A percentile compares a stretch with the other conserved stretches of the same genome.
These are phyloP conservation scores for Spheniscus humboldti DNA, from an alignment of 2,797 vertebrate species.

Conservation along the genomic window DNA sequence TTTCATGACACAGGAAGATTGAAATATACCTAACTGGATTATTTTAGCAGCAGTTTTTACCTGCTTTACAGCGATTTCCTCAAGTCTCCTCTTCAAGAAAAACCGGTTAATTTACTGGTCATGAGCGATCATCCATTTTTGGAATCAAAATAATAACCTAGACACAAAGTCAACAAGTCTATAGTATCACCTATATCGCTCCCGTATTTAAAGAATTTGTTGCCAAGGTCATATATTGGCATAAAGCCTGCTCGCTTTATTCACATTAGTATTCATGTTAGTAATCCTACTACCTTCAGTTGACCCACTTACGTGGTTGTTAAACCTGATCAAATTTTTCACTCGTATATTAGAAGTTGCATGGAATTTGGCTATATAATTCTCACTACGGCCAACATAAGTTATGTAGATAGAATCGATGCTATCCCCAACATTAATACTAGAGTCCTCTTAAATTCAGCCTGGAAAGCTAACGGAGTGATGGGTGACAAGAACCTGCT, in stretches of 20 bases:
- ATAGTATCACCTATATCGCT: neutral
- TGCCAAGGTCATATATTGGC: neutral
- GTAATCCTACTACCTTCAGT: neutral
- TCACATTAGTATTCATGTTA: neutral
- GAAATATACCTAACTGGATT: no score
- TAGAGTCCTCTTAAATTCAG: neutral
- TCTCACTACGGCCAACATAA: neutral
- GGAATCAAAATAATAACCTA: neutral
- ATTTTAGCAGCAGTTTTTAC: no score
- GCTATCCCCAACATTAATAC: neutral
- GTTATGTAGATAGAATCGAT: neutral
- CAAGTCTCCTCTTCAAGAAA: neutral
- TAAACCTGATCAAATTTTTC: neutral
- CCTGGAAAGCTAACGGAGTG: neutral
- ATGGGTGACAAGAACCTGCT: neutral
- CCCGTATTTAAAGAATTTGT: neutral
- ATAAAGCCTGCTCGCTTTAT: neutral
- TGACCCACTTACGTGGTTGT: neutral
- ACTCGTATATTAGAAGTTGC: neutral
- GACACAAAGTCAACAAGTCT: neutral
- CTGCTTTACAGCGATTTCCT: neutral
- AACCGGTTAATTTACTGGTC: neutral
- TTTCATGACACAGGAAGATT: no score
- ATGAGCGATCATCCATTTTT: neutral
- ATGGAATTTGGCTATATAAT: neutral